A percentile compares a stretch with the other conserved stretches of the same genome.
These are phyloP conservation scores for Chaetophractus vellerosus DNA, from an alignment of 2,797 vertebrate species.

Conservation along the genomic window DNA sequence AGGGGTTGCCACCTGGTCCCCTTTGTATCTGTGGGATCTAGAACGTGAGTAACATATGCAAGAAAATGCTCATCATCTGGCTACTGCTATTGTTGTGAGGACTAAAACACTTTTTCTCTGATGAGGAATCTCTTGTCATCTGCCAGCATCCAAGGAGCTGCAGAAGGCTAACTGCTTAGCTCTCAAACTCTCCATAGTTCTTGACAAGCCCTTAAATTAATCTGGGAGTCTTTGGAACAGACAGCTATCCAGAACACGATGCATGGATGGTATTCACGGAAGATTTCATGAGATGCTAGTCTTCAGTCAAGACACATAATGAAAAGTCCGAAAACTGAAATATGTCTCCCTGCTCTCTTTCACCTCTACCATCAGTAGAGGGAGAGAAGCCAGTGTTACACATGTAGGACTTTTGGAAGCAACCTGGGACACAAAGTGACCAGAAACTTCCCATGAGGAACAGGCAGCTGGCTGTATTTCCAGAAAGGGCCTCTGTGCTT, in stretches of 20 bases:
- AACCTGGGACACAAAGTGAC: neutral
- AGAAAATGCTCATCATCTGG: neutral
- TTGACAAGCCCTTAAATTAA: constrained; percentile 16
- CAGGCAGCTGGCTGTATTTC: neutral
- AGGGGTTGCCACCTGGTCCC: neutral
- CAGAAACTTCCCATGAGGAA: neutral
- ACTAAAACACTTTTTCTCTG: neutral
- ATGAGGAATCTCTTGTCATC: neutral
- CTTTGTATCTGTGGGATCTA: neutral
- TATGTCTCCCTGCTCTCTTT: neutral
- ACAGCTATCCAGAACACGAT: neutral
- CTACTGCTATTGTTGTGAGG: neutral
- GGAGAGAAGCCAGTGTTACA: neutral
- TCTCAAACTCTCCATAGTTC: neutral
- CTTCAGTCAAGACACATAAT: neutral
- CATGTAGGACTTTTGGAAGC: neutral
- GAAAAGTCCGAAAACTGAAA: too few species aligned
- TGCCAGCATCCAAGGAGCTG: neutral
- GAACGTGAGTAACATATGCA: neutral
- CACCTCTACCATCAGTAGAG: too few species aligned
- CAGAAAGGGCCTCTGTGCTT: neutral
- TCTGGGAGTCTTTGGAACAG: neutral
- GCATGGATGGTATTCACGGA: neutral
- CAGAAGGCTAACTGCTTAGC: neutral
- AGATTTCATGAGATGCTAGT: neutral